Conservation (phyloP, 2,113 vertebrate genomes). For the Sylvilagus bachmani region DNA sequence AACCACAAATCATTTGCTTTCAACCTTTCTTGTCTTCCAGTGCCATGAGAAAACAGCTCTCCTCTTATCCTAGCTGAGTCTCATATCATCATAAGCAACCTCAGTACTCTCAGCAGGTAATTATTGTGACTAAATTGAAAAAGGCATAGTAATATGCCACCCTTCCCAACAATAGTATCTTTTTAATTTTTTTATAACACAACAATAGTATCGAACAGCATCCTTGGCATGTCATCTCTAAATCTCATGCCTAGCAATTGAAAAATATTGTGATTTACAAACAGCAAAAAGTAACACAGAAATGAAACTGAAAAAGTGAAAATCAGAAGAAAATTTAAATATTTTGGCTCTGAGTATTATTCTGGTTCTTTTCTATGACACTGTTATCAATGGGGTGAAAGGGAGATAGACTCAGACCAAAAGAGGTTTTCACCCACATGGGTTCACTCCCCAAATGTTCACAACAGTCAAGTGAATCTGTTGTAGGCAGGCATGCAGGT, state of each 20-base stretch:
- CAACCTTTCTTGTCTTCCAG: background rate
- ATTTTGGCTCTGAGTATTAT: background rate
- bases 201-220: background rate
- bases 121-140: background rate
- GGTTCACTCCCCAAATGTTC: too few species aligned
- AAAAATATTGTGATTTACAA: background rate
- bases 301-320: background rate
- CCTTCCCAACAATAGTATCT: conserved; percentile 1
- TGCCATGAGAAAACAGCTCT: background rate
- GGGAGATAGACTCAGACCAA: too few species aligned
- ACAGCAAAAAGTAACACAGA: background rate
- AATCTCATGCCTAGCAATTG: background rate
- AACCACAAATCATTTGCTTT: background rate
- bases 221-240: background rate
- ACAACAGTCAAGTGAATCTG: too few species aligned
- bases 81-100: background rate
- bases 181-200: too few species aligned
- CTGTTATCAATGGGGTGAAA: background rate
- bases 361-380: too few species aligned
- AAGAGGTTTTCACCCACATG: too few species aligned
- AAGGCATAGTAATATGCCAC: background rate
- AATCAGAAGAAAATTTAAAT: background rate
- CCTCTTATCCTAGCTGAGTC: background rate
- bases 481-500: too few species aligned
- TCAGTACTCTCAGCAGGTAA: background rate